Evolutionary conservation across 2,888 invertebrate species (phyloP).

Genomic region (Tetanocera ferruginea): DNA sequence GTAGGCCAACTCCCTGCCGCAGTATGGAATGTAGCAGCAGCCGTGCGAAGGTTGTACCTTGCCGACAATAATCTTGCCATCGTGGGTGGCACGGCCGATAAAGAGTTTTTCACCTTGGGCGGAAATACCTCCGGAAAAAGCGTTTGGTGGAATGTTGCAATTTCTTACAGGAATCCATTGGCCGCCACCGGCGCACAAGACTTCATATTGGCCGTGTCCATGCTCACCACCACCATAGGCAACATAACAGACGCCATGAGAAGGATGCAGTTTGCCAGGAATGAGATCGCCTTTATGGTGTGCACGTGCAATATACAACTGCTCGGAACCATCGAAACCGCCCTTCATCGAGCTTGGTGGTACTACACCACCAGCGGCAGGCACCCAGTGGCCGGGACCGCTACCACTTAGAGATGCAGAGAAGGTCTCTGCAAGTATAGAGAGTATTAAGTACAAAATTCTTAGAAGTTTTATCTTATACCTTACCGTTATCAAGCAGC

Average conservation of each 20-base stretch:
- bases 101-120: constrained; percentile 85
- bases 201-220: constrained; percentile 78
- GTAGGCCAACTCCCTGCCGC: constrained; percentile 83
- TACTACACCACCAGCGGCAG: constrained; percentile 75
- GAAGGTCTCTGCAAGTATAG: constrained; percentile 50
- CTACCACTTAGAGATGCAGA: constrained; percentile 50
- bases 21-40: constrained; percentile 87
- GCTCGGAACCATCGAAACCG: constrained; percentile 74
- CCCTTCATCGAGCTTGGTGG: constrained; percentile 81
- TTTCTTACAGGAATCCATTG: constrained; percentile 77
- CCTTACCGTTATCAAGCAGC: constrained; percentile 83
- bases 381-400: constrained; percentile 74
- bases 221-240: constrained; percentile 85
- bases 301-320: constrained; percentile 78
- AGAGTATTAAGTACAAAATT: neutral
- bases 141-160: constrained; percentile 80
- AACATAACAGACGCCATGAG: constrained; percentile 79
- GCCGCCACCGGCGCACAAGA: constrained; percentile 74
- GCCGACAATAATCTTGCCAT: constrained; percentile 82
- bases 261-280: constrained; percentile 80
- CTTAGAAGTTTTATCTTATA: neutral
- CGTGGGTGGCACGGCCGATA: constrained; percentile 83
- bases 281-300: constrained; percentile 80
- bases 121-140: constrained; percentile 79
- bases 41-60: constrained; percentile 88